Conservation (phyloP, 2,113 vertebrate species). For the Vidua macroura region DNA sequence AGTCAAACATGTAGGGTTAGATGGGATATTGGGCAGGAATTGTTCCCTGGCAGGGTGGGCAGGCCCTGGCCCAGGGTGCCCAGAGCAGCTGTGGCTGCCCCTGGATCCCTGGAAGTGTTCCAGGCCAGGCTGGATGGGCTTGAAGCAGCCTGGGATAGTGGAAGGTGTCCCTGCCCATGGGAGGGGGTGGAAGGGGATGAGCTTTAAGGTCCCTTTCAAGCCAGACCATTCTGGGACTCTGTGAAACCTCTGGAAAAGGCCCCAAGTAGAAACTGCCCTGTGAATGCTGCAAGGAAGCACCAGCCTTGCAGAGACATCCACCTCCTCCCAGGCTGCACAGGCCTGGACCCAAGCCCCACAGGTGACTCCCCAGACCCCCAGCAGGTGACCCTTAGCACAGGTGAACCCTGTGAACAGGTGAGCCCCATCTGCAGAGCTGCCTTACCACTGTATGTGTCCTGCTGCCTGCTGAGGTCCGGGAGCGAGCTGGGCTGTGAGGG, state of each 20-base stretch:
- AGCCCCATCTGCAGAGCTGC: background rate
- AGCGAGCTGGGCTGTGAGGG: conserved; percentile 82
- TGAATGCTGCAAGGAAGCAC: background rate
- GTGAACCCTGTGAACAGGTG: background rate
- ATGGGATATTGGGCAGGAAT: background rate
- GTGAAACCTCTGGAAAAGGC: background rate
- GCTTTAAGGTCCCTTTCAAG: background rate
- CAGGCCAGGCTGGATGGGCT: rapidly evolving
- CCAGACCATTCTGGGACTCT: background rate
- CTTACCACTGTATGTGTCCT: conserved; percentile 90
- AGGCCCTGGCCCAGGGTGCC: background rate
- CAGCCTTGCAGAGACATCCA: background rate
- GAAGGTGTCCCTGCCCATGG: background rate
- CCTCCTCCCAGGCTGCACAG: background rate
- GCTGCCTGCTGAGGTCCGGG: conserved; percentile 77
- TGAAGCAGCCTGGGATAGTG: background rate
- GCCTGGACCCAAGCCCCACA: background rate
- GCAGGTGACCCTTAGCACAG: background rate
- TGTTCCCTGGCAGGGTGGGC: rapidly evolving
- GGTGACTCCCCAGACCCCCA: background rate
- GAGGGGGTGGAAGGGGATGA: background rate
- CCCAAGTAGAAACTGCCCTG: background rate
- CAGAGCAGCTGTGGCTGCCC: background rate
- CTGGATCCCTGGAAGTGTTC: background rate
- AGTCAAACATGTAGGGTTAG: background rate